phyloP scores from a whole-genome alignment of 2,113 vertebrate species.

The Malurus cyaneus region DNA sequence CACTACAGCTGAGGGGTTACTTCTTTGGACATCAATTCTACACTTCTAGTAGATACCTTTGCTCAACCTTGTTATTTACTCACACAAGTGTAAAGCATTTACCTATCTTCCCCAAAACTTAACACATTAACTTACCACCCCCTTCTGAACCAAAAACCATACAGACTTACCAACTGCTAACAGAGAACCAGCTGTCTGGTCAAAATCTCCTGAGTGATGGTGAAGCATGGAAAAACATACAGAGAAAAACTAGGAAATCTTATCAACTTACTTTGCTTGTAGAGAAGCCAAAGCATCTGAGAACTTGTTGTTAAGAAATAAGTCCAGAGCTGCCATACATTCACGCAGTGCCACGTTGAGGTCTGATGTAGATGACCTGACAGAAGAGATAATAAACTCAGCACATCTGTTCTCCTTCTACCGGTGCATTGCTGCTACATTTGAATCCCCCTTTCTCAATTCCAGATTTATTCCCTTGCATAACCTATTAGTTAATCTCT shows the following conservation, averaged over 20 bases:
- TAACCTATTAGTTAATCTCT: neutral
- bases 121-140: neutral
- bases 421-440: neutral
- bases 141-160: neutral
- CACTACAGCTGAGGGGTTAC: neutral
- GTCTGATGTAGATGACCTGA: conserved; percentile 79
- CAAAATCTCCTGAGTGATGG: neutral
- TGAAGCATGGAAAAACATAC: neutral
- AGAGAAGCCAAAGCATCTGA: conserved; percentile 88
- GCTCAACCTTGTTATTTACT: neutral
- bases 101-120: neutral
- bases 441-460: neutral
- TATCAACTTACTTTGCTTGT: conserved; percentile 81
- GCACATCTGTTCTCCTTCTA: neutral
- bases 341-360: conserved; percentile 87
- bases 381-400: conserved; percentile 21
- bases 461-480: neutral
- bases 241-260: neutral
- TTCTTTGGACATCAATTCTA: neutral
- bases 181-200: neutral
- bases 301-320: conserved; percentile 94
- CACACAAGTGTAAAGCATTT: neutral
- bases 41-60: neutral
- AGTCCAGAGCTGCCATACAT: conserved; percentile 91
- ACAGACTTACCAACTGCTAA: neutral